phyloP scores from a whole-genome alignment of 2,888 invertebrate species.

The Ennomos quercinarius region DNA sequence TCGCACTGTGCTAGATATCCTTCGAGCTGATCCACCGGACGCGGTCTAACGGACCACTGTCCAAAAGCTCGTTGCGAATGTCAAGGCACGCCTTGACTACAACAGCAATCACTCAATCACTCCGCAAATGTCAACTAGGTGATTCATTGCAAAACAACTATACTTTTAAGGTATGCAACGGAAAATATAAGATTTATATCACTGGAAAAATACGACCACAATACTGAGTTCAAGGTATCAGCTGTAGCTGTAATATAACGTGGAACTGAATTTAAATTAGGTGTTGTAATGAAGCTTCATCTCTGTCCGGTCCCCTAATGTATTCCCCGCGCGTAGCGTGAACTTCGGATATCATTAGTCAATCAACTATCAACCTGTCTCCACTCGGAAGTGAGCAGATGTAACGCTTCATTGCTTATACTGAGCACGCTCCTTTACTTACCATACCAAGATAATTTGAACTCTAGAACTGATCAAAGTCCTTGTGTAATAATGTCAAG shows the following conservation, averaged over 20 bases:
- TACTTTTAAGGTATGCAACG: conserved; percentile 22
- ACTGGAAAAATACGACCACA: background rate
- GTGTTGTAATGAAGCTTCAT: conserved; percentile 23
- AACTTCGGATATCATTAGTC: conserved; percentile 57
- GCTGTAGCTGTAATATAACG: too few species aligned
- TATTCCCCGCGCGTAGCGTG: conserved; percentile 46
- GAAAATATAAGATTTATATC: conserved; percentile 18
- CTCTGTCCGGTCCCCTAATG: conserved; percentile 14
- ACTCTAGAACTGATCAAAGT: conserved; percentile 10
- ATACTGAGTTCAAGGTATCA: background rate
- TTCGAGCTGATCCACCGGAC: conserved; percentile 75
- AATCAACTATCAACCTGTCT: conserved; percentile 49
- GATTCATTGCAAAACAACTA: conserved; percentile 33
- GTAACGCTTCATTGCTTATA: conserved; percentile 50
- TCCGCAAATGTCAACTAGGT: conserved; percentile 35
- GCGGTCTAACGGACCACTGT: conserved; percentile 65
- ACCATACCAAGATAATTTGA: conserved; percentile 20
- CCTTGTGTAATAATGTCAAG: conserved; percentile 20
- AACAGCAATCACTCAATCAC: conserved; percentile 39
- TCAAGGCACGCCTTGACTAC: conserved; percentile 42
- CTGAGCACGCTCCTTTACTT: conserved; percentile 42
- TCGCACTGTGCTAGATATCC: conserved; percentile 67
- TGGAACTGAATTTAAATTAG: conserved; percentile 1
- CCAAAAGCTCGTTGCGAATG: conserved; percentile 59
- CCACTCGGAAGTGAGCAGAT: conserved; percentile 59